Evolutionary conservation across 1,140 invertebrate genomes (phyloP).

Genomic region (Rhyzopertha dominica): DNA sequence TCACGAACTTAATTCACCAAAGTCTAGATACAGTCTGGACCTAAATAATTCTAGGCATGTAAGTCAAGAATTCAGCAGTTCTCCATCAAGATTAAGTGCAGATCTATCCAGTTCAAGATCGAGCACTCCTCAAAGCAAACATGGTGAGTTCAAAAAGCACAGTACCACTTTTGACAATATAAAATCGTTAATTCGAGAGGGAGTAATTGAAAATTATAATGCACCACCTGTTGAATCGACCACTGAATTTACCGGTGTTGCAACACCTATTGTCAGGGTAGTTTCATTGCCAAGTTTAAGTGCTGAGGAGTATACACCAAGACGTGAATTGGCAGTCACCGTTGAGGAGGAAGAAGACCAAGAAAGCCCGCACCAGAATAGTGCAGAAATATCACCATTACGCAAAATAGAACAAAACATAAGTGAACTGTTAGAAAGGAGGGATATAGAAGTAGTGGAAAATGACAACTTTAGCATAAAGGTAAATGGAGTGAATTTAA

Average conservation of each 20-base stretch:
- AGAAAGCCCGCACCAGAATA: slow-evolving; percentile 50
- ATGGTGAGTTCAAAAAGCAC: slow-evolving; percentile 61
- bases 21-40: slow-evolving; percentile 54
- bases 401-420: slow-evolving; percentile 63
- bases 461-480: slow-evolving; percentile 28
- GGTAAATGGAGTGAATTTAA: slow-evolving; percentile 27
- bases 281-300: slow-evolving; percentile 60
- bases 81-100: slow-evolving; percentile 30
- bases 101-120: slow-evolving; percentile 36
- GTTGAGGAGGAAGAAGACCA: slow-evolving; percentile 62
- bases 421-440: slow-evolving; percentile 53
- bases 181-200: slow-evolving; percentile 65
- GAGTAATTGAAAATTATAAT: slow-evolving; percentile 50
- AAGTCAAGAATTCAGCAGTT: slow-evolving; percentile 44
- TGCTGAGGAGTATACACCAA: slow-evolving; percentile 50
- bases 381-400: slow-evolving; percentile 54
- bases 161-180: slow-evolving; percentile 76
- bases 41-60: slow-evolving; percentile 53
- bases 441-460: slow-evolving; percentile 45
- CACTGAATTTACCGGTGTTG: slow-evolving; percentile 47
- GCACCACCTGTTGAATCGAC: slow-evolving; percentile 48
- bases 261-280: slow-evolving; percentile 53
- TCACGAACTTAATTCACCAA: slow-evolving; percentile 54
- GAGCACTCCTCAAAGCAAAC: slow-evolving; percentile 40
- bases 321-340: slow-evolving; percentile 49